Evolutionary conservation across 1,140 invertebrate species (phyloP).

Genomic region (Drosophila repletoides): DNA sequence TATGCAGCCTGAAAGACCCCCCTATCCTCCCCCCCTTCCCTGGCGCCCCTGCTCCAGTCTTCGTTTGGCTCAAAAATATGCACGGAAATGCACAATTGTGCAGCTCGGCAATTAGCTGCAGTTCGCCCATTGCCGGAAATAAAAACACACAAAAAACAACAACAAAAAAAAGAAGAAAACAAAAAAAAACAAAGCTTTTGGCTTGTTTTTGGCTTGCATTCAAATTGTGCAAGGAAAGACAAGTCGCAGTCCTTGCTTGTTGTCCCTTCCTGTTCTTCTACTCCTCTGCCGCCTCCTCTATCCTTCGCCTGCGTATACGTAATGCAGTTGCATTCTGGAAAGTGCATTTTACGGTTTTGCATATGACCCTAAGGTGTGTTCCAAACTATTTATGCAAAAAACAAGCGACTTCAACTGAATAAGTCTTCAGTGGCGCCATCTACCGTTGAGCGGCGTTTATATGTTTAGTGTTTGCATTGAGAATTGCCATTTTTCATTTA

Average conservation of each 20-base stretch:
- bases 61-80: constrained; percentile 68
- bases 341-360: constrained; percentile 5
- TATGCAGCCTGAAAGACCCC: constrained; percentile 56
- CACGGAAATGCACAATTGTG: constrained; percentile 82
- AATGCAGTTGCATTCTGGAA: constrained; percentile 53
- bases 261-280: too few species aligned
- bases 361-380: not conserved
- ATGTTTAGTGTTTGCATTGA: too few species aligned
- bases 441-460: not conserved
- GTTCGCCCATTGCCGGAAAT: constrained; percentile 46
- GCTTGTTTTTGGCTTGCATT: constrained; percentile 74
- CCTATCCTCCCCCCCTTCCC: not conserved
- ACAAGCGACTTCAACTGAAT: too few species aligned
- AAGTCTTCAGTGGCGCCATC: not conserved
- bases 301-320: constrained; percentile 24
- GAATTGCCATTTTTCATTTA: too few species aligned
- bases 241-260: constrained; percentile 5
- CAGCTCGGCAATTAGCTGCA: constrained; percentile 80
- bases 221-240: constrained; percentile 51
- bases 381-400: not conserved
- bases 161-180: constrained; percentile 20
- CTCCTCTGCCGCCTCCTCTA: too few species aligned
- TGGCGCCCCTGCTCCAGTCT: not conserved
- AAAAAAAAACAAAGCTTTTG: constrained; percentile 49
- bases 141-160: constrained; percentile 24